Conservation (phyloP, 2,113 vertebrate species). For the Mastomys natalensis region DNA sequence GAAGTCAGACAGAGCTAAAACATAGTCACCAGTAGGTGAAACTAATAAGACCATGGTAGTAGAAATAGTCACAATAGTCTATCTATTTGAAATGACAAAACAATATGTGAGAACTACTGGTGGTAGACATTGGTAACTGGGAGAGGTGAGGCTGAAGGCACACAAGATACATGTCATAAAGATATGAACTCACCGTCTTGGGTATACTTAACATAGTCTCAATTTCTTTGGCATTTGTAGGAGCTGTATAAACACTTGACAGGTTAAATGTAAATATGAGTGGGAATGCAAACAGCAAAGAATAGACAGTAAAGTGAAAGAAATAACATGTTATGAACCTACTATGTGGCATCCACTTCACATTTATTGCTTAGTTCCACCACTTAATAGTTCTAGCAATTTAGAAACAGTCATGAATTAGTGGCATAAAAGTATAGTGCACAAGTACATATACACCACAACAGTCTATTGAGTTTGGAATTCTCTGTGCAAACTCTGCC, state of each 20-base stretch:
- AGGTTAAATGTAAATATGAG: not conserved
- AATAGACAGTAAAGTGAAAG: not conserved
- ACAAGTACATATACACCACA: not conserved
- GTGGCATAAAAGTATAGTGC: not conserved
- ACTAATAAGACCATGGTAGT: not conserved
- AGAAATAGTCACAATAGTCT: too few relatives aligned
- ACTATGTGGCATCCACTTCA: not conserved
- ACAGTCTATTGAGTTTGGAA: not conserved
- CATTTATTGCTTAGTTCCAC: not conserved
- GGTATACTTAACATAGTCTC: not conserved
- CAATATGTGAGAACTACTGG: not conserved
- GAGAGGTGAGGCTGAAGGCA: not conserved
- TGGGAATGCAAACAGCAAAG: not conserved
- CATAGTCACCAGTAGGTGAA: accelerated
- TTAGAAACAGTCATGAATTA: not conserved
- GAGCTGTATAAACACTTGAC: not conserved
- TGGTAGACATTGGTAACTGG: not conserved
- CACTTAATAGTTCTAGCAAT: not conserved
- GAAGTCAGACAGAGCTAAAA: not conserved
- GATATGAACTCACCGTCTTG: not conserved
- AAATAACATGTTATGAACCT: not conserved
- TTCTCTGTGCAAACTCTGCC: not conserved
- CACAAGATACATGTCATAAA: not conserved
- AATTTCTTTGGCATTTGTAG: not conserved
- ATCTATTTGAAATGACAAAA: not conserved